Evolutionary conservation across 2,113 vertebrate species (phyloP), one percentile per base, ranked within the genome.

Genomic region (Epinephelus cyanopodus): DNA sequence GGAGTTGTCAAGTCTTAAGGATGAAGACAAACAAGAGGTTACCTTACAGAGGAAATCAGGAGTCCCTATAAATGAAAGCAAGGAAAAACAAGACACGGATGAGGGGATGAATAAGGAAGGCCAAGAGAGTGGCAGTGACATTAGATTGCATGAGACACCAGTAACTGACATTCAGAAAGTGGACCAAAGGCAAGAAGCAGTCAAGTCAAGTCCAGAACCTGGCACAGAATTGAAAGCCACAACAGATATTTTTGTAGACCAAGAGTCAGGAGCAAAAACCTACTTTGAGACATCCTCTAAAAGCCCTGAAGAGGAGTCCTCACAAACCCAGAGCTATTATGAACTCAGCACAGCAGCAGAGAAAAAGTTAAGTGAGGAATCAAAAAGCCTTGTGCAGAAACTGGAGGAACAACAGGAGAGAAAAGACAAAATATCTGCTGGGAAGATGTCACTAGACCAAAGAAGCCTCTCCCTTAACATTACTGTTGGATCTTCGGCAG

Each of bases 271-370:
- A 69, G 66, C 63, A 42, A 82, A 91, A 56, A 87, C 74, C n/a
- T 94, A 92, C 77, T 92, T 93, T 71, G 92, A 94, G 64, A 93
- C 93, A 14, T 81, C 88, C 17, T 74, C 87, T 25, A 61, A 84
- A 86, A 81, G 29, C 45, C 56, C 47, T 4, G 42, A 63, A 63
- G 71, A 90, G 52, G 83, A 74, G 47, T 60, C 60, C 9, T 54
- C 79, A n/a, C 79, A 81, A 79, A 25, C 76, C 37, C 80, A 93
- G 57, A 92, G 89, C 61, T 94, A 93, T 81, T 94, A 93, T 50
- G 93, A 94, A 54, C 79, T 94, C 67, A 91, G 82, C 77, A 80
- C 74, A 57, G 48, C 37, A 37, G 60, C 70, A 47, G 81, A 87
- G 48, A 48, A 21, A 15, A 77, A 29, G 21, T 69, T 60, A 42